A percentile compares a stretch with the other conserved stretches of the same genome.
phyloP scores from a whole-genome alignment of 2,888 invertebrate genomes.

The Sepioteuthis lessoniana region DNA sequence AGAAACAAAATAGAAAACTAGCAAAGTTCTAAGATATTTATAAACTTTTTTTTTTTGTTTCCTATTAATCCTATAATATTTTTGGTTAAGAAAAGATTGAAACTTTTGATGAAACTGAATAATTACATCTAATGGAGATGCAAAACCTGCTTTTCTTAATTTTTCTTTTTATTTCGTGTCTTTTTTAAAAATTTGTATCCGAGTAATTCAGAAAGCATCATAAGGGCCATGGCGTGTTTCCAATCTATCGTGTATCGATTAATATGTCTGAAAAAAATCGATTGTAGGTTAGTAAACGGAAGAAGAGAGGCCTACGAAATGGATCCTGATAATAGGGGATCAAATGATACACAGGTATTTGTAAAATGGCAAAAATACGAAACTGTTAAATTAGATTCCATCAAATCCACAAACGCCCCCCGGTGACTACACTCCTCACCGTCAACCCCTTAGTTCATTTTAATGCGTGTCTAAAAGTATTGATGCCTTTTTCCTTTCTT shows the following conservation, averaged over 20 bases:
- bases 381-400: constrained; percentile 33
- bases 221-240: not conserved
- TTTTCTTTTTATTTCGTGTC: not conserved
- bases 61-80: not conserved
- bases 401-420: not conserved
- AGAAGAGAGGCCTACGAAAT: constrained; percentile 33
- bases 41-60: not conserved
- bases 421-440: not conserved
- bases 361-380: constrained; percentile 33
- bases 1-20: too few species aligned
- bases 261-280: not conserved
- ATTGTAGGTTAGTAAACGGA: not conserved
- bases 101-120: not conserved
- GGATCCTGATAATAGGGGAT: constrained; percentile 24
- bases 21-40: not conserved
- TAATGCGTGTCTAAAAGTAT: not conserved
- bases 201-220: not conserved
- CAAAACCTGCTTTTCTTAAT: not conserved
- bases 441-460: not conserved
- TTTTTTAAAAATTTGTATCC: not conserved
- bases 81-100: not conserved
- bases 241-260: constrained; percentile 23
- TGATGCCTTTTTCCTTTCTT: not conserved
- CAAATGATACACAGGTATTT: constrained; percentile 33
- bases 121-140: not conserved